Conservation (phyloP, 2,888 invertebrate genomes). For the Caenorhabditis wallacei region DNA sequence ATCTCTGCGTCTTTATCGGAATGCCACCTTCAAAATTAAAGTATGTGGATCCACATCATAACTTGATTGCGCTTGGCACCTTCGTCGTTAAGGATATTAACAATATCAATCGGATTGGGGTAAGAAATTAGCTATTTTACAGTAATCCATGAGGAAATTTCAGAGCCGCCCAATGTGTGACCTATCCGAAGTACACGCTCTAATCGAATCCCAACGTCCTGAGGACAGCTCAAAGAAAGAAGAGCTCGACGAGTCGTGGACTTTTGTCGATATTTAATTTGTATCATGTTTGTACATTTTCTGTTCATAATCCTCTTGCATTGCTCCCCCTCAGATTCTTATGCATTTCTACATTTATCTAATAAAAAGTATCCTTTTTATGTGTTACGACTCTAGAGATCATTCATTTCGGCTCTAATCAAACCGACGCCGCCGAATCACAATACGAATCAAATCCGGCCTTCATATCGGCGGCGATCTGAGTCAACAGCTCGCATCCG, state of each 20-base stretch:
- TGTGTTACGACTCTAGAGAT: no score
- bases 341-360: conserved; percentile 27
- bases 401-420: no score
- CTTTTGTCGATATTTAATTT: conserved; percentile 47
- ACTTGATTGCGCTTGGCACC: conserved; percentile 42
- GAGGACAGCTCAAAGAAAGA: conserved; percentile 36
- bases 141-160: no score
- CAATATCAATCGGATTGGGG: conserved; percentile 47
- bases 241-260: conserved; percentile 60
- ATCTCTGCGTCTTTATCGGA: conserved; percentile 57
- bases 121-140: no score
- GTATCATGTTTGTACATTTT: conserved; percentile 45
- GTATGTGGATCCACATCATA: conserved; percentile 51
- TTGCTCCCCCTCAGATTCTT: conserved; percentile 5
- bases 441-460: conserved; percentile 47
- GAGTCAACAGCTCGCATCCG: conserved; percentile 41
- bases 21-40: conserved; percentile 41
- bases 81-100: conserved; percentile 37
- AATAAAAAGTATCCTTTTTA: no score
- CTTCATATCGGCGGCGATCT: conserved; percentile 45
- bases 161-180: conserved; percentile 55
- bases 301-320: conserved; percentile 17
- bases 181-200: conserved; percentile 43
- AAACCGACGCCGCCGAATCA: conserved; percentile 25
- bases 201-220: conserved; percentile 46